These are phyloP conservation scores for Phoeniculus purpureus DNA, from an alignment of 2,797 vertebrate genomes.

Conservation along the genomic window DNA sequence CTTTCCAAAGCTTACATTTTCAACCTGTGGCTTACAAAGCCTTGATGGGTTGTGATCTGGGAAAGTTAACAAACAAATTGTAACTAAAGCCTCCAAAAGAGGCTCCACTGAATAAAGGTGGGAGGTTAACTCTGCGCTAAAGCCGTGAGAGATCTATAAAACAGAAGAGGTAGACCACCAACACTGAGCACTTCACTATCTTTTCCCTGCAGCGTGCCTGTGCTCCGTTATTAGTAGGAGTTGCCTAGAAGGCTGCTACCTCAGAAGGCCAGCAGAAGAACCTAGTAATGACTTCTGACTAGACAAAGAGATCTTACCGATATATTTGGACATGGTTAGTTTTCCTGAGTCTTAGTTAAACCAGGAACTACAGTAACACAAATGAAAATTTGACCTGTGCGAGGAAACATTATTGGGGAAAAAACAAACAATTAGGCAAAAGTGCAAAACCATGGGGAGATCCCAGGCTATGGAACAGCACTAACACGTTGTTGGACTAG, in stretches of 20 bases:
- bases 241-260: not conserved
- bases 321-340: fast-evolving
- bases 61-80: not conserved
- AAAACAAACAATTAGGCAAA: not conserved
- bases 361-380: not conserved
- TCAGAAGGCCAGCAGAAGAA: not conserved
- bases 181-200: not conserved
- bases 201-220: not conserved
- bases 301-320: not conserved
- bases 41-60: not conserved
- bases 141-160: not conserved
- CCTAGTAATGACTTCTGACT: not conserved
- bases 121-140: fast-evolving
- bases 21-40: not conserved
- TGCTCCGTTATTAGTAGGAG: not conserved
- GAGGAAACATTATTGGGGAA: not conserved
- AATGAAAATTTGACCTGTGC: not conserved
- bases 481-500: not conserved
- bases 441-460: fast-evolving
- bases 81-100: not conserved
- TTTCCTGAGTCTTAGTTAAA: not conserved
- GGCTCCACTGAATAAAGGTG: not conserved
- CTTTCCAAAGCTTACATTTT: not conserved
- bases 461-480: not conserved
- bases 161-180: not conserved